Conservation (phyloP, 2,888 invertebrate genomes). For the Crossocerus cetratus region DNA sequence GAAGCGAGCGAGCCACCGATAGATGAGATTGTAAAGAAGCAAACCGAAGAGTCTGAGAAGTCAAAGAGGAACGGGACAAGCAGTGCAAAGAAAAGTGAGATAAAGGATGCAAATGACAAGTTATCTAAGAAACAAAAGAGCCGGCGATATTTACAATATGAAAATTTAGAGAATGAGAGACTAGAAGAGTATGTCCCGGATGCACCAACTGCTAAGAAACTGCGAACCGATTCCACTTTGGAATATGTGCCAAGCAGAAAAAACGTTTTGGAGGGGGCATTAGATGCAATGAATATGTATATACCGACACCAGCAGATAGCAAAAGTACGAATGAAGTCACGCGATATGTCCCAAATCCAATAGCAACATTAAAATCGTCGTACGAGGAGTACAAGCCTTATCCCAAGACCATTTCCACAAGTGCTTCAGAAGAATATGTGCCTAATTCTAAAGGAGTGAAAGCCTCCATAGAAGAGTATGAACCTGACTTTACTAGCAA, state of each 20-base stretch:
- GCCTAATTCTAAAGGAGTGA: constrained; percentile 62
- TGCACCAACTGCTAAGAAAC: constrained; percentile 45
- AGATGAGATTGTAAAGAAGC: constrained; percentile 8
- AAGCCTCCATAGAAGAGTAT: constrained; percentile 60
- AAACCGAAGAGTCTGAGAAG: constrained; percentile 6
- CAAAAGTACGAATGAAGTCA: constrained; percentile 14
- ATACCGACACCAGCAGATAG: constrained; percentile 49
- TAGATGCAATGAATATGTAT: constrained; percentile 59
- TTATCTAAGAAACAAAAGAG: constrained; percentile 17
- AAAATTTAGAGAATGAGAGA: constrained; percentile 18
- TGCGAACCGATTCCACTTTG: constrained; percentile 36
- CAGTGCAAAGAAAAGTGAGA: constrained; percentile 21
- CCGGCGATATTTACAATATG: constrained; percentile 31
- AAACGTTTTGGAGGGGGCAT: constrained; percentile 58
- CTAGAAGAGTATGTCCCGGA: constrained; percentile 66
- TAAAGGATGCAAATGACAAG: background rate
- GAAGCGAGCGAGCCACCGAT: constrained; percentile 1
- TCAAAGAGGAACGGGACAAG: constrained; percentile 2
- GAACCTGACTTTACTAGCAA: constrained; percentile 66
- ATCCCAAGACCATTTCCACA: constrained; percentile 29
- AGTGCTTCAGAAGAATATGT: constrained; percentile 56
- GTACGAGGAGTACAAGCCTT: constrained; percentile 63
- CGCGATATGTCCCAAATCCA: constrained; percentile 65
- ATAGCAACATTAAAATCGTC: constrained; percentile 40
- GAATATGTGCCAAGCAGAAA: constrained; percentile 67